Percentiles rank a stretch among this genome's conserved stretches.
Conservation (phyloP, 2,888 invertebrate genomes). For the Pegoplata infirma region DNA sequence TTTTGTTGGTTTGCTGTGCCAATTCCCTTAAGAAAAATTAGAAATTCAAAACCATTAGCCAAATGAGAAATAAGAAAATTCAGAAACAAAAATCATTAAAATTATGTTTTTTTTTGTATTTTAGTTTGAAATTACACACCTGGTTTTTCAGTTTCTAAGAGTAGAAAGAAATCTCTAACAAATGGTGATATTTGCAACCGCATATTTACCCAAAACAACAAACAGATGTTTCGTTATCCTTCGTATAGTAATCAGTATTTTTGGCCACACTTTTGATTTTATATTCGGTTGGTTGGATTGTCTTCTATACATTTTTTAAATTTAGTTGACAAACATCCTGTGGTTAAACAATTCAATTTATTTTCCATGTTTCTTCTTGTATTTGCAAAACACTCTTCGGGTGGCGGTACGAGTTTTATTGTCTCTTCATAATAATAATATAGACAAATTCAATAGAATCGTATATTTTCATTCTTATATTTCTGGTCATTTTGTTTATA, state of each 20-base stretch:
- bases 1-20: constrained; percentile 29
- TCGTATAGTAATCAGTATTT: constrained; percentile 49
- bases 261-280: constrained; percentile 60
- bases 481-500: constrained; percentile 28
- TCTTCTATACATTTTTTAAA: not conserved
- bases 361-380: constrained; percentile 6
- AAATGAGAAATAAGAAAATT: constrained; percentile 43
- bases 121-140: constrained; percentile 39
- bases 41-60: constrained; percentile 51
- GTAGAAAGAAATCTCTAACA: constrained; percentile 43
- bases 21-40: constrained; percentile 57
- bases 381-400: constrained; percentile 60
- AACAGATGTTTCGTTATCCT: constrained; percentile 58
- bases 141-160: constrained; percentile 32
- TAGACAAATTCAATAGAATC: constrained; percentile 38
- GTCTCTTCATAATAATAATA: constrained; percentile 4
- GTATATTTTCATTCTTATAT: constrained; percentile 1
- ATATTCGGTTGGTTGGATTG: no score
- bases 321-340: constrained; percentile 57
- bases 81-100: constrained; percentile 29
- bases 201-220: constrained; percentile 35
- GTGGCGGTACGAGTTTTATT: constrained; percentile 51
- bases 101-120: constrained; percentile 27
- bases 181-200: constrained; percentile 62
- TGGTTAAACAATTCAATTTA: constrained; percentile 60